These are phyloP conservation scores for Upupa epops DNA, from an alignment of 2,113 vertebrate genomes.

Conservation along the genomic window DNA sequence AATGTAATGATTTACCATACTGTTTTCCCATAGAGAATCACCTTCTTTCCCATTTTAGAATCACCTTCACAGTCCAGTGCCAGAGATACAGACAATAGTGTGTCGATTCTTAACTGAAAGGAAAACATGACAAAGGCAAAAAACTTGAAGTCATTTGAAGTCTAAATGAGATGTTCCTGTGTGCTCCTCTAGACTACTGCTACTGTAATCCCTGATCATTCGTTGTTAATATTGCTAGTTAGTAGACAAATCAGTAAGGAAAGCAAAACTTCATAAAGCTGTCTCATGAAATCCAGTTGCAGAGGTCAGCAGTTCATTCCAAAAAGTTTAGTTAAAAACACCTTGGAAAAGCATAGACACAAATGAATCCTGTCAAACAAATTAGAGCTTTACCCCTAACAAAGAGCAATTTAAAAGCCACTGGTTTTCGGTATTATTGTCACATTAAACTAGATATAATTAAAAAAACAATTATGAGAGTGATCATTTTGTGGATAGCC, in stretches of 20 bases:
- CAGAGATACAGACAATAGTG: not conserved
- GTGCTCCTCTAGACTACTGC: not conserved
- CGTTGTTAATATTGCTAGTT: not conserved
- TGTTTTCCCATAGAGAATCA: not conserved
- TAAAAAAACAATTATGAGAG: conserved; percentile 6
- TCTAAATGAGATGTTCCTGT: not conserved
- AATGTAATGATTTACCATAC: not conserved
- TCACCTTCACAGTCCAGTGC: not conserved
- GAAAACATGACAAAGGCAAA: not conserved
- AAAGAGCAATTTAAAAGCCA: not conserved
- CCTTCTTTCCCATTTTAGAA: not conserved
- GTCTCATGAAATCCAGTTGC: not conserved
- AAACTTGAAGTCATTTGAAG: not conserved
- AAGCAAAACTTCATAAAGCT: not conserved
- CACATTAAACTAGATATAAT: not conserved
- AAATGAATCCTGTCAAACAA: not conserved
- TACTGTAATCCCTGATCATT: not conserved
- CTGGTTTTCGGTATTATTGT: not conserved
- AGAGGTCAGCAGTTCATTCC: not conserved
- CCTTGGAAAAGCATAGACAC: not conserved
- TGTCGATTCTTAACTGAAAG: not conserved
- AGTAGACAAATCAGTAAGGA: not conserved
- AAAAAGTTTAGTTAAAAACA: not conserved
- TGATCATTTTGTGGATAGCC: not conserved
- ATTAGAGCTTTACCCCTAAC: not conserved